Conservation (phyloP, 2,113 vertebrate species). For the Mionectes macconnelli region DNA sequence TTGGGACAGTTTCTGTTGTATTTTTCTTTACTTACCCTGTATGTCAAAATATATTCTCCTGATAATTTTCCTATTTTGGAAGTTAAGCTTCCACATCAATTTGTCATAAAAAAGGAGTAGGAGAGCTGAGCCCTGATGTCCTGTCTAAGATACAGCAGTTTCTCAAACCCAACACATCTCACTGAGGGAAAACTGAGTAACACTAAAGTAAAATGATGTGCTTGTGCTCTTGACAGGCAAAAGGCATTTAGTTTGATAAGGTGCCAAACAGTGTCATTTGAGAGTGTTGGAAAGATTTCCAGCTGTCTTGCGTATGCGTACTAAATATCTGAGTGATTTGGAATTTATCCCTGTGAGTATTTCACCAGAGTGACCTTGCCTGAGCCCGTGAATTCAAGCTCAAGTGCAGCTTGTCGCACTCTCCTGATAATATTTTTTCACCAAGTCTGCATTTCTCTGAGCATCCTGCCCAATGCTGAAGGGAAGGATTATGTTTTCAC, state of each 20-base stretch:
- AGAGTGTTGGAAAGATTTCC: constrained; percentile 8
- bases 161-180: not conserved
- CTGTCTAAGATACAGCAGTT: not conserved
- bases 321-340: not conserved
- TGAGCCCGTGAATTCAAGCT: not conserved
- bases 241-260: constrained; percentile 27
- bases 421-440: not conserved
- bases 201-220: not conserved
- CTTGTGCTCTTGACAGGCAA: not conserved
- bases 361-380: constrained; percentile 17
- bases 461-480: not conserved
- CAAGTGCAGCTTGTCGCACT: not conserved
- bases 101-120: not conserved
- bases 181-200: not conserved
- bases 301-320: not conserved
- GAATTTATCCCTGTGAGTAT: not conserved
- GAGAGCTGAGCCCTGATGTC: not conserved
- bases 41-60: not conserved
- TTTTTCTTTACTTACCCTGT: not conserved
- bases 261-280: constrained; percentile 27
- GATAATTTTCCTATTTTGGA: not conserved
- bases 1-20: not conserved
- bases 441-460: not conserved
- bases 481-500: not conserved
- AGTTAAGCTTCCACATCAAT: not conserved